phyloP scores from a whole-genome alignment of 2,888 invertebrate species.

The Oscheius sp. region DNA sequence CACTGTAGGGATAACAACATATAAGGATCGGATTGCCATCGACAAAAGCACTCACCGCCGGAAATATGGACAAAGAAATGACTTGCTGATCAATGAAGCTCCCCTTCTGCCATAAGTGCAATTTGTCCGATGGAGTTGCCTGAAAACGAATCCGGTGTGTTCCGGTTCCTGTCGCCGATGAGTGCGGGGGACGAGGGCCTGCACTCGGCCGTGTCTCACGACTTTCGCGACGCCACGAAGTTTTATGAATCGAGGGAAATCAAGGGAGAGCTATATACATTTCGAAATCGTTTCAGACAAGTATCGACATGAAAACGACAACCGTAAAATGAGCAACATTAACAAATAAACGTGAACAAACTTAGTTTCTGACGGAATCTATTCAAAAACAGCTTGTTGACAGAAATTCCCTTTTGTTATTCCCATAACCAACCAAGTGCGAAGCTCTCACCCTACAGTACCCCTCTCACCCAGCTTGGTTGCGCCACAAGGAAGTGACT shows the following conservation, averaged over 20 bases:
- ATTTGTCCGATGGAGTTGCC: constrained; percentile 19
- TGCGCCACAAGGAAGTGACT: constrained; percentile 30
- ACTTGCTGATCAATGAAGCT: neutral
- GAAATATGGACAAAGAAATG: neutral
- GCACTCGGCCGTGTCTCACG: constrained; percentile 29
- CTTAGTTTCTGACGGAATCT: too few species aligned
- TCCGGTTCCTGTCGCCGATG: constrained; percentile 26
- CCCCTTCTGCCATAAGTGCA: constrained; percentile 16
- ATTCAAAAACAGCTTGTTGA: neutral
- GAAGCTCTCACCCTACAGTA: constrained; percentile 9
- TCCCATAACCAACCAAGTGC: constrained; percentile 8
- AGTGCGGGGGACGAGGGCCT: constrained; percentile 23
- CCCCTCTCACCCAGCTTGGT: constrained; percentile 7
- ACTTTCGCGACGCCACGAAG: constrained; percentile 25
- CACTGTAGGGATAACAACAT: constrained; percentile 25
- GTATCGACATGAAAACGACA: too few species aligned
- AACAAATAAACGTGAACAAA: too few species aligned
- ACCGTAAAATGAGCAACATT: too few species aligned
- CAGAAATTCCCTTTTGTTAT: neutral
- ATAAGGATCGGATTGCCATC: constrained; percentile 15
- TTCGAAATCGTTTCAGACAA: too few species aligned
- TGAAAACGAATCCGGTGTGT: constrained; percentile 15
- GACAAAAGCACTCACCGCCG: neutral
- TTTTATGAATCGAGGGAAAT: constrained; percentile 17
- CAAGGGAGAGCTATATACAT: neutral